Evolutionary conservation across 1,140 invertebrate species (phyloP), one percentile per base, ranked within the genome.

Genomic region (Trigoniulus corallinus): DNA sequence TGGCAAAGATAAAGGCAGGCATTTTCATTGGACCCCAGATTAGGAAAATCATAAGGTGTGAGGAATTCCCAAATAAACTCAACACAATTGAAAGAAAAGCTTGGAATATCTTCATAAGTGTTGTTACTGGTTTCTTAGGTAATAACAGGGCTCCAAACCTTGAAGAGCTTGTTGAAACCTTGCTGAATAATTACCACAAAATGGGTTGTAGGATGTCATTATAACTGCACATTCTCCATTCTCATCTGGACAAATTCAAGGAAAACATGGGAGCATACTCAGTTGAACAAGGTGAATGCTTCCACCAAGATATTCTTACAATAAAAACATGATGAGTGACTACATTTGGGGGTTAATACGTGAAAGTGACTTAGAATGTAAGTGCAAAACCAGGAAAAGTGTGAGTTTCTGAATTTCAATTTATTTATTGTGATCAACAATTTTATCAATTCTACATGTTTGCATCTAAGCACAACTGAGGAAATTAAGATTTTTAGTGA

Each of bases 41-140:
- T n/a, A n/a, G n/a, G n/a, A 3, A 40, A 24, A 27, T 59, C 61
- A 45, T 56, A 65, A 51, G 50, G 34, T 55, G 41, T 27, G n/a
- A 52, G 27, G 50, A 57, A 46, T 58, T 56, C 47, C 25, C 46
- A 29, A 56, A 58, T 34, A 53, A 49, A 42, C 52, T 56, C 46
- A 51, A n/a, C 24, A 48, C 26, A 46, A 54, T 23, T 27, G 54
- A 56, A 45, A 44, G 51, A 24, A 48, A n/a, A 29, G 46, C 55
- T 18, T 58, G 54, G 52, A 51, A 55, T 44, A 56, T 22, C 47
- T 56, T 50, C 24, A 50, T 56, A 26, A 26, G 27, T 43, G 39
- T 57, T n/a, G 49, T 52, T 46, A 24, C 21, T 18, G 51, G 44
- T 45, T 56, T 56, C 46, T 25, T 56, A 2, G 50, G 46, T 3